phyloP scores from a whole-genome alignment of 2,888 invertebrate species.

The Hofmannophila pseudospretella region DNA sequence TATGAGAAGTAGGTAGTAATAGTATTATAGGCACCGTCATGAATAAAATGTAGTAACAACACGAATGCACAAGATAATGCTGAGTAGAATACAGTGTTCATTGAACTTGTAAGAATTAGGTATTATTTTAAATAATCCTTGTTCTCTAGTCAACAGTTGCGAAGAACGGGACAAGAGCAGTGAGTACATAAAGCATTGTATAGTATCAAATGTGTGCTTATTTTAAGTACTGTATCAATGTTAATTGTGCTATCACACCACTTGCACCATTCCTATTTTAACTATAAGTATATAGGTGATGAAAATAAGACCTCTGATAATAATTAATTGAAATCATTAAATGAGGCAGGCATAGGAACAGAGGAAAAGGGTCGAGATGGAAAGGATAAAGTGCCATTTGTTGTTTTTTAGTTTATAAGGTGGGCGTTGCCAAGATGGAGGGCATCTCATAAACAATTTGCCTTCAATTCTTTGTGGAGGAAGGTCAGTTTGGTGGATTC shows the following conservation, averaged over 20 bases:
- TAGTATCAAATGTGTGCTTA: conserved; percentile 27
- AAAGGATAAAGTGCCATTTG: conserved; percentile 18
- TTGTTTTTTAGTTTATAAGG: conserved; percentile 71
- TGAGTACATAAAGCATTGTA: conserved; percentile 56
- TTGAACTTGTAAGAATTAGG: not conserved
- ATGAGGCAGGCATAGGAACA: too few relatives aligned
- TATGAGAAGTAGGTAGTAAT: too few relatives aligned
- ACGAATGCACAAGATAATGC: not conserved
- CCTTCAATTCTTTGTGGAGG: conserved; percentile 59
- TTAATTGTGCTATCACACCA: conserved; percentile 12
- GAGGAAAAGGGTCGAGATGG: too few relatives aligned
- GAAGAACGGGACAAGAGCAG: conserved; percentile 63
- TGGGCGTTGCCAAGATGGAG: conserved; percentile 75
- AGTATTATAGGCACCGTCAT: too few relatives aligned
- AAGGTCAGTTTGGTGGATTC: conserved; percentile 62
- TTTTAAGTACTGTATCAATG: conserved; percentile 13
- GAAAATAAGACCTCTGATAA: too few relatives aligned
- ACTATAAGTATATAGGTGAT: too few relatives aligned
- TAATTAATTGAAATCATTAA: too few relatives aligned
- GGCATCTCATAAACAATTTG: conserved; percentile 69
- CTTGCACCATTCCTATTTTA: conserved; percentile 13
- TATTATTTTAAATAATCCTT: conserved; percentile 19
- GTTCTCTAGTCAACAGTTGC: conserved; percentile 63
- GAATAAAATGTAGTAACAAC: too few relatives aligned
- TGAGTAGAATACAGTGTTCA: not conserved